Evolutionary conservation across 2,113 vertebrate species (phyloP).

Genomic region (Microcebus lehilahytsara): DNA sequence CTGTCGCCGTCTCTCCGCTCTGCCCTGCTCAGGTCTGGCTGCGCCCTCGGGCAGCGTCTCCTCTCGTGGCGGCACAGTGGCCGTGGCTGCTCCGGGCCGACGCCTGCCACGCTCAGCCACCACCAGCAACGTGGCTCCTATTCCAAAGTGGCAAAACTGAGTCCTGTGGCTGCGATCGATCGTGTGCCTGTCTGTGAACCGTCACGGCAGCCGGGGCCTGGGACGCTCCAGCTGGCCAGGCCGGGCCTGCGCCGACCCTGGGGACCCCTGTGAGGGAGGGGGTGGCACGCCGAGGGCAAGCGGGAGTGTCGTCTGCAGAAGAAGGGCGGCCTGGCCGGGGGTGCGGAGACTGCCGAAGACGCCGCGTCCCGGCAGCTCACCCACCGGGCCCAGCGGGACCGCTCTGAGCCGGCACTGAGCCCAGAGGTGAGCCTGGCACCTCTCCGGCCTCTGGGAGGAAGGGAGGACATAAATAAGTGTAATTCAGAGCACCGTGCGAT

Average conservation of each 20-base stretch:
- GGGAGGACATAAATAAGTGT: constrained; percentile 37
- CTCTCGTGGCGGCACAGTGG: neutral
- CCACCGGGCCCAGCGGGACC: neutral
- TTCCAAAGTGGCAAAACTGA: neutral
- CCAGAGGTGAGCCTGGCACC: constrained; percentile 27
- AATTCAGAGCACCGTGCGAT: neutral
- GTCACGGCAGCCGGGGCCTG: neutral
- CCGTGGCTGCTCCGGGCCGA: neutral
- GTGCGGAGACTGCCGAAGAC: neutral
- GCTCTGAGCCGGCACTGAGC: neutral
- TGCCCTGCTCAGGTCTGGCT: neutral
- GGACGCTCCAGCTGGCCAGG: neutral
- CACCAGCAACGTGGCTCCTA: neutral
- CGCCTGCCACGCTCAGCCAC: neutral
- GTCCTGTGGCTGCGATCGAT: neutral
- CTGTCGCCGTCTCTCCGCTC: neutral
- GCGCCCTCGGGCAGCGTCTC: neutral
- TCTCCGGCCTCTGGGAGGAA: neutral
- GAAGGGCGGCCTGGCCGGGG: neutral
- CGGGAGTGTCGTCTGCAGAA: neutral
- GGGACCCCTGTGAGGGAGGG: neutral
- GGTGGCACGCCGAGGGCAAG: neutral
- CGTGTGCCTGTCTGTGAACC: neutral
- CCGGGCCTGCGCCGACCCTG: neutral
- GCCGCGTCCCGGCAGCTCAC: neutral